Conservation (phyloP, 2,888 invertebrate species). For the Andrena trimmerana region DNA sequence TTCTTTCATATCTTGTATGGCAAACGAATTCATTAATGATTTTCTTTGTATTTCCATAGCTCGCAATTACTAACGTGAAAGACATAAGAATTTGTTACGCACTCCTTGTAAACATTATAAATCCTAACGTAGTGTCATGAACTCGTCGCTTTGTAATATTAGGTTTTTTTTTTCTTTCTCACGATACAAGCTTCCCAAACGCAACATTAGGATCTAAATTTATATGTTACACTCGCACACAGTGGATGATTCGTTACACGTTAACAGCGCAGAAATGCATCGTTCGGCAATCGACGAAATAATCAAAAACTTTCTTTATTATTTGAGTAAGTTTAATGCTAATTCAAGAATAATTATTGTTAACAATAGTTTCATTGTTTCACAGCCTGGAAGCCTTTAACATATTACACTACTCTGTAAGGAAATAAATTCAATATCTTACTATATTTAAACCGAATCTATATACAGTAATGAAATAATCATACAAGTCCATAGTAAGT, state of each 20-base stretch:
- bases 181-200: slow-evolving; percentile 75
- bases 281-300: slow-evolving; percentile 42
- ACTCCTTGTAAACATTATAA: slow-evolving; percentile 66
- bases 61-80: slow-evolving; percentile 74
- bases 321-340: slow-evolving; percentile 54
- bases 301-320: slow-evolving; percentile 47
- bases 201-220: slow-evolving; percentile 61
- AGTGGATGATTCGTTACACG: slow-evolving; percentile 22
- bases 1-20: slow-evolving; percentile 33
- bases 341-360: slow-evolving; percentile 63
- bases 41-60: slow-evolving; percentile 36
- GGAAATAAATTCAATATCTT: slow-evolving; percentile 57
- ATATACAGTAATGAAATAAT: slow-evolving; percentile 64
- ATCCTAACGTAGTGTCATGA: slow-evolving; percentile 64
- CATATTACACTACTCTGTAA: slow-evolving; percentile 58
- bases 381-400: slow-evolving; percentile 74
- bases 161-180: neutral
- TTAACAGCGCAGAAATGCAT: slow-evolving; percentile 54
- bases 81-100: slow-evolving; percentile 70
- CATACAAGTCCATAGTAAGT: slow-evolving; percentile 36
- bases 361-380: slow-evolving; percentile 69
- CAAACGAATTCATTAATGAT: slow-evolving; percentile 31
- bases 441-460: slow-evolving; percentile 65
- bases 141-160: slow-evolving; percentile 35
- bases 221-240: slow-evolving; percentile 23